A percentile compares a stretch with the other conserved stretches of the same genome.
Conservation (phyloP, 1,140 invertebrate genomes). For the Drosophila murphyi region DNA sequence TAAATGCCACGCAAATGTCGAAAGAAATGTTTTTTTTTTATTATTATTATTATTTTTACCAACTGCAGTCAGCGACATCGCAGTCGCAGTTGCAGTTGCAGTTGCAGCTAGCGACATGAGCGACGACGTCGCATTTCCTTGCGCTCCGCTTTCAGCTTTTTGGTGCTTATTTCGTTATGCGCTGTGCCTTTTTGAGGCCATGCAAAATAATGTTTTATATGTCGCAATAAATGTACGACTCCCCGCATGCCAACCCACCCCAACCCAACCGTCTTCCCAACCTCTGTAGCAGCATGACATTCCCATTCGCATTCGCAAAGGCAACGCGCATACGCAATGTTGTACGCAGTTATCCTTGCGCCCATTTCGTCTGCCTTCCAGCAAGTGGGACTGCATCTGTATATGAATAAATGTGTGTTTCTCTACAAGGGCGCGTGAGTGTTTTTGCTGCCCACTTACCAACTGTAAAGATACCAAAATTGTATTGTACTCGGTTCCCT, state of each 20-base stretch:
- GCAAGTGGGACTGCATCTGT: conserved; percentile 4
- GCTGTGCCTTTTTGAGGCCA: conserved; percentile 69
- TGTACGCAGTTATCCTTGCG: conserved; percentile 78
- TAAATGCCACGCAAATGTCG: conserved; percentile 76
- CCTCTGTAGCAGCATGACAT: conserved; percentile 28
- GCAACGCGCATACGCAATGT: conserved; percentile 72
- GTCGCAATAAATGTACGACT: conserved; percentile 82
- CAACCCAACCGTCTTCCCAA: conserved; percentile 20
- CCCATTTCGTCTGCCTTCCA: conserved; percentile 53
- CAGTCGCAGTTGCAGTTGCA: conserved; percentile 54
- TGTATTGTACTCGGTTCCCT: conserved; percentile 25
- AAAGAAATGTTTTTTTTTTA: conserved; percentile 67
- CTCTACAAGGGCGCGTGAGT: neutral
- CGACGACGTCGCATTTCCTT: conserved; percentile 77
- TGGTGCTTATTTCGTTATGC: conserved; percentile 17
- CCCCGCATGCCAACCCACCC: conserved; percentile 6
- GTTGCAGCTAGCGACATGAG: conserved; percentile 20
- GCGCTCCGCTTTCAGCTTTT: conserved; percentile 45
- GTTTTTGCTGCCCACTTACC: conserved; percentile 39
- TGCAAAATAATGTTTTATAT: conserved; percentile 82
- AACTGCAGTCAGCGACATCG: conserved; percentile 58
- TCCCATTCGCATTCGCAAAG: conserved; percentile 13
- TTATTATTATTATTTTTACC: conserved; percentile 62
- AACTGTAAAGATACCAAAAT: conserved; percentile 55
- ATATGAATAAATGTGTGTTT: conserved; percentile 1